Conservation (phyloP, 2,113 vertebrate species). For the Caranx ignobilis region DNA sequence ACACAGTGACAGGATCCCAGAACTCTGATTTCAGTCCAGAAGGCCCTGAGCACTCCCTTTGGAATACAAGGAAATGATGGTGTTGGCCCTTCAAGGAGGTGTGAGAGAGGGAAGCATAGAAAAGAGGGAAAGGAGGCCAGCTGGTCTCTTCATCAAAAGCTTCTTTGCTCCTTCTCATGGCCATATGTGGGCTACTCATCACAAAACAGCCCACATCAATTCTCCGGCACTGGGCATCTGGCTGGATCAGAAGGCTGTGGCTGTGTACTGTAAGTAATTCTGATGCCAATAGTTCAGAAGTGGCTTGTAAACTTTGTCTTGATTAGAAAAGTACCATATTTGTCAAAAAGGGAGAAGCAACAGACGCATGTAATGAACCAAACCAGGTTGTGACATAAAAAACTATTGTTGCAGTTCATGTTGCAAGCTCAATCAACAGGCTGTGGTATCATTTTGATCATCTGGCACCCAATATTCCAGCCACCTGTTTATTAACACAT, state of each 20-base stretch:
- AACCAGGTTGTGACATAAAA: neutral
- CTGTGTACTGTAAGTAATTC: conserved; percentile 9
- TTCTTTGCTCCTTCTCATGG: conserved; percentile 53
- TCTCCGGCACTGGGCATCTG: conserved; percentile 46
- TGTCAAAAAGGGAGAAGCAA: neutral
- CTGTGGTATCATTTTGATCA: neutral
- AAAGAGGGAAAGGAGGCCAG: conserved; percentile 67
- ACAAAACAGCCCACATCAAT: conserved; percentile 60
- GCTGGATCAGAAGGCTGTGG: conserved; percentile 37
- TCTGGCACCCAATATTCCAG: no score
- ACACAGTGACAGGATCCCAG: conserved; percentile 55
- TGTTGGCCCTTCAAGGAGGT: conserved; percentile 53
- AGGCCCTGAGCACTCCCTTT: conserved; percentile 40
- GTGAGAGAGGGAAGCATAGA: conserved; percentile 49
- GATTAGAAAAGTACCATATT: conserved; percentile 11
- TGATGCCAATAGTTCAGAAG: conserved; percentile 22
- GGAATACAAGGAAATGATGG: conserved; percentile 65
- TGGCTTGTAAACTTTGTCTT: conserved; percentile 29
- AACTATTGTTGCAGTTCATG: neutral
- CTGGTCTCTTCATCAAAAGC: conserved; percentile 70
- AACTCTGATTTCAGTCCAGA: conserved; percentile 63
- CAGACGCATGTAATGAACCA: neutral
- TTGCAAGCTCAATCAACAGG: neutral
- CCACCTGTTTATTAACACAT: neutral
- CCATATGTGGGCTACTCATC: conserved; percentile 67